A percentile compares a stretch with the other conserved stretches of the same genome.
These are phyloP conservation scores for Macrophya alboannulata DNA, from an alignment of 2,888 invertebrate genomes.

Conservation along the genomic window DNA sequence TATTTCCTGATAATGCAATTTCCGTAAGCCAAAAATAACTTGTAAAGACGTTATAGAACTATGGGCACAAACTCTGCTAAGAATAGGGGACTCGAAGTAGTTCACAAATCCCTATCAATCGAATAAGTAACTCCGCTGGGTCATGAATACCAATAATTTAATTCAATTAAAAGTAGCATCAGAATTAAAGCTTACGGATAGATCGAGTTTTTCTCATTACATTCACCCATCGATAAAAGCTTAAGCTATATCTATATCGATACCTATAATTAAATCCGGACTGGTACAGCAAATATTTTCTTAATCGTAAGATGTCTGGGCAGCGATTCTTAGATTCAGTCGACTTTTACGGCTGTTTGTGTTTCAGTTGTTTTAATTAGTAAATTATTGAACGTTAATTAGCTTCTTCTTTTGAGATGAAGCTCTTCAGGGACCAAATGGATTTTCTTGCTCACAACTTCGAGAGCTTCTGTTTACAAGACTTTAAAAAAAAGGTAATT, in stretches of 20 bases:
- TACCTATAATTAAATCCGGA: background rate
- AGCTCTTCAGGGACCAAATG: background rate
- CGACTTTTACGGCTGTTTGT: background rate
- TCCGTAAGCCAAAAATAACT: background rate
- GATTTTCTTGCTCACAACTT: background rate
- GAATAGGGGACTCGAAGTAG: background rate
- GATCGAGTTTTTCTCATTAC: background rate
- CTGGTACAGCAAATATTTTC: background rate
- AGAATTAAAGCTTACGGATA: background rate
- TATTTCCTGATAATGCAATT: background rate
- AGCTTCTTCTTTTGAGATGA: background rate
- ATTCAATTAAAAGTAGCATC: background rate
- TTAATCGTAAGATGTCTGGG: background rate
- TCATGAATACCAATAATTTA: background rate
- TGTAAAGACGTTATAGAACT: background rate
- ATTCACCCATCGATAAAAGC: background rate
- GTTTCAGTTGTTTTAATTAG: background rate
- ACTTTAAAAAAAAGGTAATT: background rate
- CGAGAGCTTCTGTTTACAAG: background rate
- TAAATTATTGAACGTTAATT: background rate
- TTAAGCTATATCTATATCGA: background rate
- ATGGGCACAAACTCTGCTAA: background rate
- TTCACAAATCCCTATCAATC: background rate
- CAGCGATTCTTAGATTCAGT: background rate
- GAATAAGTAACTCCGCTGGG: background rate